Percentiles rank a stretch among this genome's conserved stretches.
These are phyloP conservation scores for Drosophila differens DNA, from an alignment of 2,888 invertebrate genomes.

Conservation along the genomic window DNA sequence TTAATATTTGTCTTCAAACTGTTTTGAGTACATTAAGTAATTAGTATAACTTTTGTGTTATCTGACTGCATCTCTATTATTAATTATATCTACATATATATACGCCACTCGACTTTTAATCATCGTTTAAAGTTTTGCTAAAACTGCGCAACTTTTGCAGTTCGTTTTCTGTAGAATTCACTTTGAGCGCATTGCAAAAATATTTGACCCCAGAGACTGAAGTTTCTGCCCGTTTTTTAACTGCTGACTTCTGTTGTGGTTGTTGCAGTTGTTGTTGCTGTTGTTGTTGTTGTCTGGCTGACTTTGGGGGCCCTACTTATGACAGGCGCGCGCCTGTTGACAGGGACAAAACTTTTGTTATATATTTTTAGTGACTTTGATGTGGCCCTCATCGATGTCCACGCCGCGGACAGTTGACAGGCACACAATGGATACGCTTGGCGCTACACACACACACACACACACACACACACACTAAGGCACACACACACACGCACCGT, in stretches of 20 bases:
- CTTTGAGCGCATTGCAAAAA: conserved; percentile 29
- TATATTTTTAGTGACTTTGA: conserved; percentile 77
- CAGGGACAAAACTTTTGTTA: conserved; percentile 69
- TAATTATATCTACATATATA: background rate
- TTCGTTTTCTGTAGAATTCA: conserved; percentile 7
- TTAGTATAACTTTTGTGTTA: background rate
- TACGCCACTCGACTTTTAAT: background rate
- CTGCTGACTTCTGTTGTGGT: conserved; percentile 19
- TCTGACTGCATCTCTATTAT: background rate
- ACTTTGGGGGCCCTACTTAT: conserved; percentile 67
- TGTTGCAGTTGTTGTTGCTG: conserved; percentile 22
- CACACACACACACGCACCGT: conserved; percentile 18
- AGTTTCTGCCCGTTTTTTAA: conserved; percentile 14
- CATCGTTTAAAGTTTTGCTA: conserved; percentile 3
- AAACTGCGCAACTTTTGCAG: conserved; percentile 2
- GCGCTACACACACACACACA: conserved; percentile 61
- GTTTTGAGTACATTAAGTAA: background rate
- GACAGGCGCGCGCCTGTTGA: conserved; percentile 75
- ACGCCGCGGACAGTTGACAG: conserved; percentile 71
- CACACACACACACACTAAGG: background rate
- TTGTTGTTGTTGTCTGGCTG: conserved; percentile 19
- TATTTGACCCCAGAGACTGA: conserved; percentile 71
- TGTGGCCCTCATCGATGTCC: conserved; percentile 80
- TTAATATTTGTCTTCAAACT: background rate
- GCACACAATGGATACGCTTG: conserved; percentile 75